These are phyloP conservation scores for Xerus inauris DNA, from an alignment of 2,113 vertebrate species.

Conservation along the genomic window DNA sequence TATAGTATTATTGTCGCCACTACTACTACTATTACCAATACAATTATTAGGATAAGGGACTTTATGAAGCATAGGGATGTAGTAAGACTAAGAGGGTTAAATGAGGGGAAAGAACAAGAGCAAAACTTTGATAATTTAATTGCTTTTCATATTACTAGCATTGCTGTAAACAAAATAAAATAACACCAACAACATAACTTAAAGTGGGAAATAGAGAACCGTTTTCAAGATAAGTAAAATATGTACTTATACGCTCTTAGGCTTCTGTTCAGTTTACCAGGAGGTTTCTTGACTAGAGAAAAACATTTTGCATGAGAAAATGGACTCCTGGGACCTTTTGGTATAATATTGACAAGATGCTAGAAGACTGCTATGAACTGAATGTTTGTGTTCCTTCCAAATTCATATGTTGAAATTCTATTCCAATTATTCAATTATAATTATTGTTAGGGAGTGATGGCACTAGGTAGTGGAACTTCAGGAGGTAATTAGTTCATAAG, in stretches of 20 bases:
- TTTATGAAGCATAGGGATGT: neutral
- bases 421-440: neutral
- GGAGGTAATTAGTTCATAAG: neutral
- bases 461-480: neutral
- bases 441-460: neutral
- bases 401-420: neutral
- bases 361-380: neutral
- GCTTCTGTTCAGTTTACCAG: neutral
- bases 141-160: neutral
- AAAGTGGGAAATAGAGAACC: neutral
- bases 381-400: neutral
- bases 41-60: neutral
- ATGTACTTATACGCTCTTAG: neutral
- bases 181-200: neutral
- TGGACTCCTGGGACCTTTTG: neutral
- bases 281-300: neutral
- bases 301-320: neutral
- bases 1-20: neutral
- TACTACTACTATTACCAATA: neutral
- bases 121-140: neutral
- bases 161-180: neutral
- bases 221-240: constrained; percentile 20
- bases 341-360: neutral
- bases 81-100: neutral
- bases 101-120: neutral